Conservation (phyloP, 30 jellyfish, hydroid and myxozoan species). For the Mastigias papua region DNA sequence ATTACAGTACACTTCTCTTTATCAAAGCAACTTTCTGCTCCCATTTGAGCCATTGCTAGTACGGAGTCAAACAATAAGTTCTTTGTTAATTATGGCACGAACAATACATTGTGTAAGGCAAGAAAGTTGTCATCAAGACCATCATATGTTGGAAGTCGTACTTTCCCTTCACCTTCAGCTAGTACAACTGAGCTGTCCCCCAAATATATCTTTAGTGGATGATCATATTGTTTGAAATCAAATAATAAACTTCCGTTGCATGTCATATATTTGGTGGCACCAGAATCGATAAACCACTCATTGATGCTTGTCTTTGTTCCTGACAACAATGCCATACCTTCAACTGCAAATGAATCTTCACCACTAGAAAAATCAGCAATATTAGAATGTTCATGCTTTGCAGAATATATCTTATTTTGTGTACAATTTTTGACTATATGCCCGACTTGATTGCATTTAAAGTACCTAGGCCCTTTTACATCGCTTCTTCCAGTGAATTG, state of each 20-base stretch:
- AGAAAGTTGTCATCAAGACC: slow-evolving; percentile 46
- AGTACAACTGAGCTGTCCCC: slow-evolving; percentile 54
- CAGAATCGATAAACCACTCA: slow-evolving; percentile 67
- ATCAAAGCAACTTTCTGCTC: slow-evolving; percentile 34
- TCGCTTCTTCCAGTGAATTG: slow-evolving; percentile 24
- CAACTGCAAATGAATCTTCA: not conserved
- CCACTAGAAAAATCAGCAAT: slow-evolving; percentile 34
- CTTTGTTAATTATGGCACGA: slow-evolving; percentile 61
- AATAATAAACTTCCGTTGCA: slow-evolving; percentile 25
- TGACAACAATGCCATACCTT: slow-evolving; percentile 41
- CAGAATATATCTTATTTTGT: slow-evolving; percentile 51
- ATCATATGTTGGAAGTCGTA: slow-evolving; percentile 67
- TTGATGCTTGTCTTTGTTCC: slow-evolving; percentile 34
- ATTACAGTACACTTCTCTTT: slow-evolving; percentile 46
- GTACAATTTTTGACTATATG: slow-evolving; percentile 43
- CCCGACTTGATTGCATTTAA: slow-evolving; percentile 60
- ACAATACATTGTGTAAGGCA: slow-evolving; percentile 57
- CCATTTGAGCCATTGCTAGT: slow-evolving; percentile 44
- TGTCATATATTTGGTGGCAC: slow-evolving; percentile 63
- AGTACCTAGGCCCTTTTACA: slow-evolving; percentile 55
- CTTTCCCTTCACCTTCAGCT: slow-evolving; percentile 71
- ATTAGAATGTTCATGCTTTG: slow-evolving; percentile 54
- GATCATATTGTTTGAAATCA: slow-evolving; percentile 24
- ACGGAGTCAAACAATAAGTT: slow-evolving; percentile 55
- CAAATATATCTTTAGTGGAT: slow-evolving; percentile 41